These are phyloP conservation scores for Grantiella picta DNA, from an alignment of 2,113 vertebrate genomes.

Conservation along the genomic window DNA sequence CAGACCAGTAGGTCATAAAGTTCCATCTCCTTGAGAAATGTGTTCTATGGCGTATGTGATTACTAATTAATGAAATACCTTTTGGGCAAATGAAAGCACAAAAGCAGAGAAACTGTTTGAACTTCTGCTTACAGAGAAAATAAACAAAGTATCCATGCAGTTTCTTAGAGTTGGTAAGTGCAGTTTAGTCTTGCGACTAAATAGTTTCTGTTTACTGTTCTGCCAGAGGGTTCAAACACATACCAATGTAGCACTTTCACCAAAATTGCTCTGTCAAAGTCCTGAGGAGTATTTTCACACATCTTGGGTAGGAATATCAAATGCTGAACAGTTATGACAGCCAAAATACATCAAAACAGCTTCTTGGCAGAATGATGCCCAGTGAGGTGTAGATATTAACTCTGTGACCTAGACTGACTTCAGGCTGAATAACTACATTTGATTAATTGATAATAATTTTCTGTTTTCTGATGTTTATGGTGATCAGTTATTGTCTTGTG, in stretches of 20 bases:
- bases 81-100: constrained; percentile 6
- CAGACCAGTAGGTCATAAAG: constrained; percentile 20
- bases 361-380: neutral
- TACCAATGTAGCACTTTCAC: neutral
- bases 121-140: neutral
- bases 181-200: neutral
- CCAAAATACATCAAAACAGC: neutral
- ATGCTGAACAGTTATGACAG: neutral
- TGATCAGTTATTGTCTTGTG: neutral
- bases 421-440: neutral
- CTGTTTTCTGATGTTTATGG: neutral
- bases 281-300: constrained; percentile 8
- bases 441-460: neutral
- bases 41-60: neutral
- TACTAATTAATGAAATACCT: constrained; percentile 43
- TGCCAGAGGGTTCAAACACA: neutral
- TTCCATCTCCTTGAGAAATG: neutral
- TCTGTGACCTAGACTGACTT: neutral
- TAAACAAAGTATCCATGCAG: neutral
- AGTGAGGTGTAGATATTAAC: neutral
- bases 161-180: neutral
- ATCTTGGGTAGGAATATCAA: neutral
- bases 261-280: neutral
- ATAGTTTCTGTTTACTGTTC: neutral
- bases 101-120: neutral